Base-by-base conservation (phyloP, 2,797 vertebrate species). In the Buphagus erythrorhynchus region DNA sequence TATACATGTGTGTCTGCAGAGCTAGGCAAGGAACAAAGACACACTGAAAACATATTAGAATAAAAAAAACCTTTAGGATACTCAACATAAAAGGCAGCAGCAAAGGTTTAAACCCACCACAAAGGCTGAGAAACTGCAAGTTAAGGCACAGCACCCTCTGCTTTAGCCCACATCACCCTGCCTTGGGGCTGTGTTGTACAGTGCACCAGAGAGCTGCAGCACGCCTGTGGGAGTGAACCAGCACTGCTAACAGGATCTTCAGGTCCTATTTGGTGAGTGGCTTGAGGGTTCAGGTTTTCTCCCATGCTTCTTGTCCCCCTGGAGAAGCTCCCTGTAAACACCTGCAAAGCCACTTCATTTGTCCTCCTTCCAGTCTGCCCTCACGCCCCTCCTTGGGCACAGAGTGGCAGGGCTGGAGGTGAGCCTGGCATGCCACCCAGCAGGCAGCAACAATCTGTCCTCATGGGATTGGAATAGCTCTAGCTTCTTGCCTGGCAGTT, bases 51-150 rank as follows among this genome's bases (percentile, higher is more conserved):
- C n/a, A 68, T 45, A 78, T 66, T 81, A 81, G 51, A 61, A 52
- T 57, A 59, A 79, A 91, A 43, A 33, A 1, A 52, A 17, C 10
- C 0, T 25, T 29, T 54, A 63, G 49, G n/a, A 21, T 36, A 48
- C 10, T 71, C 31, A 65, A 62, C 66, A 73, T 73, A 75, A 94
- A 94, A 94, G 76, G 51, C 72, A 75, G 17, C 19, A 88, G 51
- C n/a, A 76, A 84, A 88, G 6, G 33, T 49, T 90, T 88, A 88
- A 93, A 93, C 48, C 24, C 66, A 73, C 51, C 58, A 73, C 91
- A 95, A 95, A 93, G 62, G 49, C 54, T 81, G 82, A 68, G 69
- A 91, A 94, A 31, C 28, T 84, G 33, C 96, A 40, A 73, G 93
- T 93, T 84, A 75, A 81, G 89, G 40, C 93, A 87, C 3, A 66